Percentiles rank a stretch among this genome's conserved stretches.
phyloP scores from a whole-genome alignment of 2,113 vertebrate genomes.

The Nannospalax galili region DNA sequence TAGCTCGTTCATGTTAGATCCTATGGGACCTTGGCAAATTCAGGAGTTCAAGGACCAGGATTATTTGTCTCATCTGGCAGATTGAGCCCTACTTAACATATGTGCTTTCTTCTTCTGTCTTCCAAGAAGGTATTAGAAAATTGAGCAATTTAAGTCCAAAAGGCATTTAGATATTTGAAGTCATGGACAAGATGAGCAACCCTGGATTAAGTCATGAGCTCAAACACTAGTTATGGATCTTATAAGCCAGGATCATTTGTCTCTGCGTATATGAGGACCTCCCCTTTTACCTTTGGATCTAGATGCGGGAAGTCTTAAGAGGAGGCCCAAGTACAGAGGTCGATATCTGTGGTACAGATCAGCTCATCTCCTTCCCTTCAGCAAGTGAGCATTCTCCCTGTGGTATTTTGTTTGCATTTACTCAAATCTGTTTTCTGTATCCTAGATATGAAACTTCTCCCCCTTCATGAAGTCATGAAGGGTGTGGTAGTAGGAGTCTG shows the following conservation, averaged over 20 bases:
- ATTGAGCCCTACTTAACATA: conserved; percentile 50
- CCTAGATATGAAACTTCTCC: background rate
- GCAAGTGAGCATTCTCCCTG: background rate
- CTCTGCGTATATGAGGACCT: background rate
- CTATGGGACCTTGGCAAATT: background rate
- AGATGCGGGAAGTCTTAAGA: background rate
- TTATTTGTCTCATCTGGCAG: conserved; percentile 59
- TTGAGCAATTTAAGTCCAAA: conserved; percentile 8
- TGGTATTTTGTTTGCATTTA: background rate
- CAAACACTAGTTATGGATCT: background rate
- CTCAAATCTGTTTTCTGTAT: background rate
- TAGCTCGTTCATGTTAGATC: conserved; percentile 45
- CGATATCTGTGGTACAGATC: background rate
- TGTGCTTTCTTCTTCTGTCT: conserved; percentile 45
- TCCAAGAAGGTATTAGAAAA: conserved; percentile 61
- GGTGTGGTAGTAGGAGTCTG: background rate
- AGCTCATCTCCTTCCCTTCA: background rate
- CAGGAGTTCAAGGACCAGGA: conserved; percentile 38
- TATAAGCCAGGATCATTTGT: background rate
- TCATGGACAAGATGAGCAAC: conserved; percentile 24
- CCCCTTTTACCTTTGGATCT: background rate
- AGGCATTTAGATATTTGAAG: conserved; percentile 2
- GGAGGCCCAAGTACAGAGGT: background rate
- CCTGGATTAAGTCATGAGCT: conserved; percentile 16
- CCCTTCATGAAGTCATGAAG: background rate